Percentiles rank a stretch among this genome's conserved stretches.
These are phyloP conservation scores for Spatulosminthurus flaviceps DNA, from an alignment of 2,888 invertebrate species.

Conservation along the genomic window DNA sequence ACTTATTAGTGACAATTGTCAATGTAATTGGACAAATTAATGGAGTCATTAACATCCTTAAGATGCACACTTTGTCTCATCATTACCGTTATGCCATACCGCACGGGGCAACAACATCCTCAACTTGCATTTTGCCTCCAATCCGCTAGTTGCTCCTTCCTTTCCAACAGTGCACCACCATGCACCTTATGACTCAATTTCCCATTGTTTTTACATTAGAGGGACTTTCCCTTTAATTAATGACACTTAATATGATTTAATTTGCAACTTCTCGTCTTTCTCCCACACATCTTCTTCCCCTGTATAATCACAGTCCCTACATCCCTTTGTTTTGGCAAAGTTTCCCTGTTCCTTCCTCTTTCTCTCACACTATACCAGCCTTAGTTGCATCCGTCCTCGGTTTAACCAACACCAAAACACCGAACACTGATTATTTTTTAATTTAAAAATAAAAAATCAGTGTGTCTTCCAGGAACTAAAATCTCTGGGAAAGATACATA, in stretches of 20 bases:
- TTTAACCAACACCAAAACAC: too few relatives aligned
- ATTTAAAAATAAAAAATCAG: too few relatives aligned
- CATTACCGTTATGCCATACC: too few relatives aligned
- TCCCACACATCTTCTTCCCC: background rate
- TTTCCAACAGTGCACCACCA: too few relatives aligned
- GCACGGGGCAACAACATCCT: background rate
- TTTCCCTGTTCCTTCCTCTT: too few relatives aligned
- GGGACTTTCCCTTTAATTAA: background rate
- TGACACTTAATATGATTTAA: conserved; percentile 10
- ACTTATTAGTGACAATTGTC: conserved; percentile 21
- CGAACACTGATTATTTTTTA: too few relatives aligned
- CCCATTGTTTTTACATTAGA: conserved; percentile 10
- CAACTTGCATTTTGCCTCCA: background rate
- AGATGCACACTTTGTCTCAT: conserved; percentile 1
- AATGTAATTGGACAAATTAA: conserved; percentile 6
- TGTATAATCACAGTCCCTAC: background rate
- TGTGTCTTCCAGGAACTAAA: too few relatives aligned
- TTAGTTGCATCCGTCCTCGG: too few relatives aligned
- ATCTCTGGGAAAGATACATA: too few relatives aligned
- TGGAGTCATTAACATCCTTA: conserved; percentile 12
- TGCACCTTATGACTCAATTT: background rate
- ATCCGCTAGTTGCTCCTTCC: background rate
- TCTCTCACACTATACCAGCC: too few relatives aligned
- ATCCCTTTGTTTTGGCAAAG: background rate
- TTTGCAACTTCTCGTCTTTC: background rate